A percentile compares a stretch with the other conserved stretches of the same genome.
Evolutionary conservation across 2,888 invertebrate genomes (phyloP).

Genomic region (Nymphalis c-album): DNA sequence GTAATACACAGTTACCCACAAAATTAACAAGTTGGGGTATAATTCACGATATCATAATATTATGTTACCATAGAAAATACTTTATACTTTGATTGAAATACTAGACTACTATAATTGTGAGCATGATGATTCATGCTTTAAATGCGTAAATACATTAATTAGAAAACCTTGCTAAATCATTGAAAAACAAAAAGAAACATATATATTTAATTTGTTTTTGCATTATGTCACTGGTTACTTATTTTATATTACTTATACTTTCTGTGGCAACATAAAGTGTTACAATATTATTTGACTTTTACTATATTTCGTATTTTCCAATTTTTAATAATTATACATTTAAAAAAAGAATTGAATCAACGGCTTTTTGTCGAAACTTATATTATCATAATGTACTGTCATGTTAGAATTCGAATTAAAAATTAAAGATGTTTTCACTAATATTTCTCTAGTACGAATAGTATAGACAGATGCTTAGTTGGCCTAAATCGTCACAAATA

Average conservation of each 20-base stretch:
- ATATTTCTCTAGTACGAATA: slow-evolving; percentile 14
- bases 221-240: background rate
- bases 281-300: slow-evolving; percentile 13
- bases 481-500: slow-evolving; percentile 45
- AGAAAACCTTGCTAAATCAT: no score
- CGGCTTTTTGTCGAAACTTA: background rate
- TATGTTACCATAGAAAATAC: background rate
- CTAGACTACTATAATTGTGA: no score
- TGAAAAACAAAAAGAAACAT: no score
- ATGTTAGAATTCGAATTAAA: slow-evolving; percentile 1
- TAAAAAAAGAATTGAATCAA: background rate
- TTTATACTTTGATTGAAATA: background rate
- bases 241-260: background rate
- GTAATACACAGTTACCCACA: no score
- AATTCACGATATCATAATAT: background rate
- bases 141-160: no score
- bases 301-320: slow-evolving; percentile 1
- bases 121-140: no score
- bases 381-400: background rate
- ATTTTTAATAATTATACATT: slow-evolving; percentile 2
- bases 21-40: no score
- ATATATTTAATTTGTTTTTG: background rate
- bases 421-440: background rate
- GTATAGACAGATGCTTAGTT: slow-evolving; percentile 30
- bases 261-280: slow-evolving; percentile 7